phyloP scores from a whole-genome alignment of 2,113 vertebrate species.

The Ceratotherium simum region DNA sequence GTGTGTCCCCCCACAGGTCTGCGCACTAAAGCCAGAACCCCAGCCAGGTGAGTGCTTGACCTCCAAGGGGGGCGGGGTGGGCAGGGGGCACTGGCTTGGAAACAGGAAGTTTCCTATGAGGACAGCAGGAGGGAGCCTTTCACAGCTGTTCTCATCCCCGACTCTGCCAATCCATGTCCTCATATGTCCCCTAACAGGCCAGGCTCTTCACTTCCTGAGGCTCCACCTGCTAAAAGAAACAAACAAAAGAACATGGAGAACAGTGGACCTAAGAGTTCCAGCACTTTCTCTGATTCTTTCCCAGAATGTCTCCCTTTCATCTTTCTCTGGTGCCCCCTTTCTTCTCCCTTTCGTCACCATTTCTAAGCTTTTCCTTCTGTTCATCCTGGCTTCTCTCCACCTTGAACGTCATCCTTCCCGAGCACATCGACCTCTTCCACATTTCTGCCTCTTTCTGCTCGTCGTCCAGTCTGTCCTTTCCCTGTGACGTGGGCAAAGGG shows the following conservation, averaged over 20 bases:
- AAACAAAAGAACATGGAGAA: background rate
- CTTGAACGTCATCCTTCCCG: background rate
- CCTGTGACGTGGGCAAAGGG: background rate
- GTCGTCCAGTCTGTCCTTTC: background rate
- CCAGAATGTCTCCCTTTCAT: background rate
- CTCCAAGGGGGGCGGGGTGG: background rate
- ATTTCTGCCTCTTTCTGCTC: background rate
- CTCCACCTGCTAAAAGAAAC: background rate
- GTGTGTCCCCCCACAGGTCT: conserved; percentile 8
- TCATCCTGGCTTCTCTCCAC: background rate
- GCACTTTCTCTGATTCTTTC: background rate
- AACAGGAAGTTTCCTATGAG: background rate
- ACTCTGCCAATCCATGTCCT: background rate
- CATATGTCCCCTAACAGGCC: background rate
- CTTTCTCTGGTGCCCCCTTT: background rate
- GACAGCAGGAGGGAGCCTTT: background rate
- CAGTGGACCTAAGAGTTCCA: background rate
- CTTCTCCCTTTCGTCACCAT: background rate
- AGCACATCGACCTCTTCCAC: background rate
- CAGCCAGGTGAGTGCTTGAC: conserved; percentile 54
- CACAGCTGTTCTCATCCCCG: background rate
- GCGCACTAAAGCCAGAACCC: background rate
- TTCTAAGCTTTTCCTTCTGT: background rate
- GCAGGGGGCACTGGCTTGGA: background rate
- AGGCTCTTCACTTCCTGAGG: background rate